These are phyloP conservation scores for Catotricha subobsoleta DNA, from an alignment of 2,888 invertebrate species.

Conservation along the genomic window DNA sequence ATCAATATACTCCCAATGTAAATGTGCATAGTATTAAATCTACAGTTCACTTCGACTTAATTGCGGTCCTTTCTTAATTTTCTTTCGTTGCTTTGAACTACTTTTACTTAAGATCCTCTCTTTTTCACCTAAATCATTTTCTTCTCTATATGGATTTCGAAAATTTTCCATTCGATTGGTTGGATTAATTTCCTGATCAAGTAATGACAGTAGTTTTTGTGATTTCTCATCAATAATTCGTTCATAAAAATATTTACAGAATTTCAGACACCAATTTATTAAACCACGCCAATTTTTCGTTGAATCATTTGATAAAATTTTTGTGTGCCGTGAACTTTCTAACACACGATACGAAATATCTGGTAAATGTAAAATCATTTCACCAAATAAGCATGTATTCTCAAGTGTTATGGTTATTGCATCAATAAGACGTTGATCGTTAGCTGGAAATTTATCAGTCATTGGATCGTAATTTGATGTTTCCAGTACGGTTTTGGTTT, in stretches of 20 bases:
- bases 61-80: constrained; percentile 10
- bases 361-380: constrained; percentile 9
- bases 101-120: too few species aligned
- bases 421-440: constrained; percentile 4
- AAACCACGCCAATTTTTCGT: constrained; percentile 5
- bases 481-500: background rate
- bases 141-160: constrained; percentile 6
- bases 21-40: background rate
- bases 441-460: background rate
- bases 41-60: constrained; percentile 7
- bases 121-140: background rate
- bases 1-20: background rate
- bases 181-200: constrained; percentile 9
- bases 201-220: constrained; percentile 5
- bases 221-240: constrained; percentile 9
- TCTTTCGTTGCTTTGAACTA: constrained; percentile 4
- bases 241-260: constrained; percentile 1
- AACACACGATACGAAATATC: constrained; percentile 8
- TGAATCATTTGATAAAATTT: background rate
- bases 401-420: constrained; percentile 8
- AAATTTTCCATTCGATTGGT: constrained; percentile 7
- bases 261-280: constrained; percentile 7
- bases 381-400: constrained; percentile 11
- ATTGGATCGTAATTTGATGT: background rate
- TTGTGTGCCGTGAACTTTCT: background rate